A percentile compares a stretch with the other conserved stretches of the same genome.
Conservation (phyloP, 2,797 vertebrate genomes). For the Phalanger gymnotis region DNA sequence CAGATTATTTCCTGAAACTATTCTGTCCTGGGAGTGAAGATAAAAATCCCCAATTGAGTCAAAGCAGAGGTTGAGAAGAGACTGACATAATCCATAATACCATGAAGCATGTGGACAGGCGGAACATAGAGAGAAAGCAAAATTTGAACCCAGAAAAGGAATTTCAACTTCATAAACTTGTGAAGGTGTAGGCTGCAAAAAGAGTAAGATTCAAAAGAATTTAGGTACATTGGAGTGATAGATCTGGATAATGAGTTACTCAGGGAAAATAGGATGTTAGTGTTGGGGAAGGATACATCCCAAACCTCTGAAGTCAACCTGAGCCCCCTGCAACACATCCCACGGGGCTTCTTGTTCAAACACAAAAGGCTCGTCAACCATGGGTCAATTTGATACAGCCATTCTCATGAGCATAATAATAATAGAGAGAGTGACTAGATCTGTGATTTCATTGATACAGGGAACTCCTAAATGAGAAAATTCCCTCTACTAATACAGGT, state of each 20-base stretch:
- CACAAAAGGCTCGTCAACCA: not conserved
- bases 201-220: constrained; percentile 18
- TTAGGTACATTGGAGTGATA: constrained; percentile 19
- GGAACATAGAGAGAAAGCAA: not conserved
- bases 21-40: not conserved
- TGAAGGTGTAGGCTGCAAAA: constrained; percentile 35
- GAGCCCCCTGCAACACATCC: not conserved
- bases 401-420: not conserved
- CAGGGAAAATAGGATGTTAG: not conserved
- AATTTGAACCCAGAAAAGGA: not conserved
- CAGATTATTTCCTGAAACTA: not conserved
- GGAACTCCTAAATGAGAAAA: not conserved
- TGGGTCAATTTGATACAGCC: not conserved
- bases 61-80: not conserved
- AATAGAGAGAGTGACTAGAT: not conserved
- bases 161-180: not conserved
- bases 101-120: not conserved
- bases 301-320: not conserved
- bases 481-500: not conserved
- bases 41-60: not conserved
- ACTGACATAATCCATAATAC: not conserved
- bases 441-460: not conserved
- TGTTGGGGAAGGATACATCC: not conserved
- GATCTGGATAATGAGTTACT: constrained; percentile 2
- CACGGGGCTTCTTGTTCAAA: not conserved